Evolutionary conservation across 2,888 invertebrate genomes (phyloP).

Genomic region (Drosophila atripex): DNA sequence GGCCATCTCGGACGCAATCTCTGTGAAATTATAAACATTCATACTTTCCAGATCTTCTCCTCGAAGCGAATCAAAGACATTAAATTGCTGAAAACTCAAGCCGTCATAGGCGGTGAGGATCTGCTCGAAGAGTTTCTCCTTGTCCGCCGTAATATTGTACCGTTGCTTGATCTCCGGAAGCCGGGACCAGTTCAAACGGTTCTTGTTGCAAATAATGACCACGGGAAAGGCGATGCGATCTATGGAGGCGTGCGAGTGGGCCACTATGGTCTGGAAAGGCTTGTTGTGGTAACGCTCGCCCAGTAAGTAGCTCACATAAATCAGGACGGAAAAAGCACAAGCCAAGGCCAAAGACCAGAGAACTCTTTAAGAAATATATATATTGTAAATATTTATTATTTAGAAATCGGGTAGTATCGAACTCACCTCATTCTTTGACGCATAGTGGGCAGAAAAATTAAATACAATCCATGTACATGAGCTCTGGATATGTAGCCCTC

Average conservation of each 20-base stretch:
- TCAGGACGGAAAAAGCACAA: conserved; percentile 63
- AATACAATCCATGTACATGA: conserved; percentile 67
- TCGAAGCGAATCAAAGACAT: conserved; percentile 45
- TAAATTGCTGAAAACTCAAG: conserved; percentile 70
- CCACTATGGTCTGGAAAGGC: conserved; percentile 78
- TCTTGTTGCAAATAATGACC: conserved; percentile 80
- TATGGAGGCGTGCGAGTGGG: conserved; percentile 74
- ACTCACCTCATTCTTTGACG: conserved; percentile 66
- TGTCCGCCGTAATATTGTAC: conserved; percentile 52
- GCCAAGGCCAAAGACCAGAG: conserved; percentile 72
- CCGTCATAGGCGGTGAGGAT: conserved; percentile 74
- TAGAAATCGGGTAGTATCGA: fast-evolving
- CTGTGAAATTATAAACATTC: conserved; percentile 78
- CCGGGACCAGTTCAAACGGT: conserved; percentile 82
- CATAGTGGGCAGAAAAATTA: conserved; percentile 57
- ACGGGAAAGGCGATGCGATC: conserved; percentile 80
- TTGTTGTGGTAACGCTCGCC: conserved; percentile 66
- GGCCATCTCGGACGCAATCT: conserved; percentile 74
- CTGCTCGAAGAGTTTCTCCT: conserved; percentile 59
- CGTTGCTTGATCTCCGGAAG: conserved; percentile 58
- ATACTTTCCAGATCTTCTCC: conserved; percentile 50
- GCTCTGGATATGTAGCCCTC: conserved; percentile 42
- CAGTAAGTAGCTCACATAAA: conserved; percentile 69
- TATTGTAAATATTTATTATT: no score
- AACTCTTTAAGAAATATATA: conserved; percentile 40